Base-by-base conservation (phyloP, 2,113 vertebrate species). In the Dromaius novaehollandiae region DNA sequence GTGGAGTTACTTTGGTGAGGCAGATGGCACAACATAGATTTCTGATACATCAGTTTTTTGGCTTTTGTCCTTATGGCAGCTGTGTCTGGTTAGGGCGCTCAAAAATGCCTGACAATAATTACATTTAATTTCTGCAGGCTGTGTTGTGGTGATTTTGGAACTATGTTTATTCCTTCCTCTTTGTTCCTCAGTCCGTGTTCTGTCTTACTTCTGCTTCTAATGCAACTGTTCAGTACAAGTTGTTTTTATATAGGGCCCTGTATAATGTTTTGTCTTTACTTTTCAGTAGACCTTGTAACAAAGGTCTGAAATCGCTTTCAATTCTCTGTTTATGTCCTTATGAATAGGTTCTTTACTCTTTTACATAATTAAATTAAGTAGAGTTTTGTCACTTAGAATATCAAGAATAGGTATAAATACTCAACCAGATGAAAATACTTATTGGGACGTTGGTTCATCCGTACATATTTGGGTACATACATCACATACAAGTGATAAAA, bases 21-120 rank as follows among this genome's bases (percentile, higher is more conserved):
- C 95, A 97, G 96, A 96, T 97, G 95, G 96, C 96, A 76, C 65
- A n/a, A 90, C 83, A 61, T 34, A 90, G 86, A 61, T 79, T 73
- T 61, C 91, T 82, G 94, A 93, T 90, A 58, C 74, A 91, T 95
- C 89, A 55, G 82, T 10, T 80, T 76, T 77, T 96, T 95, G 96
- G 92, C 95, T 94, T 64, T 40, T 92, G 84, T 91, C 95, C 91
- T 93, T 36, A 11, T 42, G 87, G 89, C 97, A 96, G 93, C 96
- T 95, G 96, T 81, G 82, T 38, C 93, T 96, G 92, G 82, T 89
- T 93, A 81, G 97, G 91, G 91, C 96, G 91, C 94, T 88, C 88
- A 74, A 18, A 89, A 89, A 85, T 1, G 87, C 93, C 94, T 88
- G 87, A 90, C 88, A 93, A 90, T 96, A 97, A 97, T 96, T 95